Evolutionary conservation across 2,888 invertebrate species (phyloP).

Genomic region (Acleris emargana): DNA sequence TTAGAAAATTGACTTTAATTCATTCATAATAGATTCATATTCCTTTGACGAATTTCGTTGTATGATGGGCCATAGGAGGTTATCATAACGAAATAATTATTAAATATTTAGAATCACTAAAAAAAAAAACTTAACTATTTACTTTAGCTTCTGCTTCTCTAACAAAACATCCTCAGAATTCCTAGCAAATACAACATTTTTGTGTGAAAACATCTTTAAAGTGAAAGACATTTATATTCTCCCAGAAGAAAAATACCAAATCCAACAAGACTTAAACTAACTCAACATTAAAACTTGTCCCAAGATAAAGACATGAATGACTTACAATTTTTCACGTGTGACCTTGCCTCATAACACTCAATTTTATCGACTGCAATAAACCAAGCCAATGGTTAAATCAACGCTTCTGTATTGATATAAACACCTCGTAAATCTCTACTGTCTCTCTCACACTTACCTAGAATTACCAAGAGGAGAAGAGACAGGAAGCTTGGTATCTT

Average conservation of each 20-base stretch:
- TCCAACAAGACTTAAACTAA: slow-evolving; percentile 34
- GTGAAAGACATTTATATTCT: not conserved
- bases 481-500: slow-evolving; percentile 60
- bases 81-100: too few relatives aligned
- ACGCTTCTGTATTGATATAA: slow-evolving; percentile 80
- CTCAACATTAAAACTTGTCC: slow-evolving; percentile 51
- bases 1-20: too few relatives aligned
- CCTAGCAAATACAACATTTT: too few relatives aligned
- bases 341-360: slow-evolving; percentile 84
- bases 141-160: too few relatives aligned
- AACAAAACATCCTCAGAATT: too few relatives aligned
- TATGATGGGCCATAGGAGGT: too few relatives aligned
- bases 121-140: too few relatives aligned
- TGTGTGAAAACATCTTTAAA: too few relatives aligned
- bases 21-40: too few relatives aligned
- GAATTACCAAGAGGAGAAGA: slow-evolving; percentile 45
- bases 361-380: slow-evolving; percentile 83
- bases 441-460: slow-evolving; percentile 53
- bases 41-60: too few relatives aligned
- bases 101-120: too few relatives aligned
- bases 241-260: not conserved
- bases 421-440: slow-evolving; percentile 76
- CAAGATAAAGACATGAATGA: slow-evolving; percentile 79
- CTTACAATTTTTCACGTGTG: slow-evolving; percentile 73
- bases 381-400: slow-evolving; percentile 83